Evolutionary conservation across 1,140 invertebrate species (phyloP).

Genomic region (Harpegnathos saltator): DNA sequence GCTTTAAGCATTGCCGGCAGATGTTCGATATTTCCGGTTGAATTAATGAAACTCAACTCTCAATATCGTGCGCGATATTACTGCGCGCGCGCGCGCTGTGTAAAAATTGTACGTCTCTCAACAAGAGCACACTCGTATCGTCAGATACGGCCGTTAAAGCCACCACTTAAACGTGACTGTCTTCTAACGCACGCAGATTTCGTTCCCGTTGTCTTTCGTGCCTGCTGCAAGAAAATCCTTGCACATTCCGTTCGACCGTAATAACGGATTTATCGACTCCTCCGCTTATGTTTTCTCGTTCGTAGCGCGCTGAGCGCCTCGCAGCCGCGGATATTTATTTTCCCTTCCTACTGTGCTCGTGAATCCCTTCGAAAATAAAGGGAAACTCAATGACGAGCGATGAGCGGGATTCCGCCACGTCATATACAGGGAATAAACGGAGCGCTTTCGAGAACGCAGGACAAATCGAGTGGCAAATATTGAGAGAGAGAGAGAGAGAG

Average conservation of each 20-base stretch:
- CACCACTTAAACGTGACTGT: slow-evolving; percentile 8
- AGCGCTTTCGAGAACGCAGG: slow-evolving; percentile 17
- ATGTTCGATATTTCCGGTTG: not conserved
- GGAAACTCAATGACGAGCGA: slow-evolving; percentile 27
- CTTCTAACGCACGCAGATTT: slow-evolving; percentile 13
- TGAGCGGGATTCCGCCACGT: slow-evolving; percentile 34
- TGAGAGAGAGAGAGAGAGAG: slow-evolving; percentile 33
- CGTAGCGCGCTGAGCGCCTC: slow-evolving; percentile 10
- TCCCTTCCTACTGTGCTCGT: not conserved
- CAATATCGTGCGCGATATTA: no score
- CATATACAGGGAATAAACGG: slow-evolving; percentile 32
- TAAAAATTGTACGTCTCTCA: not conserved
- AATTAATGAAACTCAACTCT: not conserved
- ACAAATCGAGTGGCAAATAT: slow-evolving; percentile 51
- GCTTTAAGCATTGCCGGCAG: not conserved
- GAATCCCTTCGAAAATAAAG: slow-evolving; percentile 38
- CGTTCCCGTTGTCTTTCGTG: slow-evolving; percentile 9
- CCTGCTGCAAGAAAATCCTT: not conserved
- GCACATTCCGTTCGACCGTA: not conserved
- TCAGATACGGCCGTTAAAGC: not conserved
- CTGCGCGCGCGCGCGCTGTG: not conserved
- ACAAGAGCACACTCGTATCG: not conserved
- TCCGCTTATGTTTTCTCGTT: slow-evolving; percentile 26
- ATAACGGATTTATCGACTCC: slow-evolving; percentile 37
- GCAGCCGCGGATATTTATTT: slow-evolving; percentile 52